Evolutionary conservation across 2,113 vertebrate genomes (phyloP), one percentile per base, ranked within the genome.

Genomic region (Cyprinodon tularosa): DNA sequence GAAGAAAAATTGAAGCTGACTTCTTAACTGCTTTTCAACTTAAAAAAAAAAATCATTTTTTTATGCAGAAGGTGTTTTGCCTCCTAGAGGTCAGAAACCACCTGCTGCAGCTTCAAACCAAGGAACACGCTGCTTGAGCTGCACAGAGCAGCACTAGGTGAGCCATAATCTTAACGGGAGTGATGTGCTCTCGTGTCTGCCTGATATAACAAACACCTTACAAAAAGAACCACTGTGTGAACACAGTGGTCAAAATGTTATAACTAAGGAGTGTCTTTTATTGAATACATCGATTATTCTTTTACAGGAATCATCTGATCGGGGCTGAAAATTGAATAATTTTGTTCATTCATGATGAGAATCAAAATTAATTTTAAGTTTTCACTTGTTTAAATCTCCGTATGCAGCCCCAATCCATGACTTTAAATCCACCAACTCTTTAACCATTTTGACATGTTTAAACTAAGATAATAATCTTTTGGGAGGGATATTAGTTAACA

Each of bases 51-150:
- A 62, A n/a, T n/a, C n/a, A n/a, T n/a, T 29, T 29, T 42, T 42
- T 1, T 9, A 9, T 42, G 9, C 9, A 42, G 5, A 42, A 42
- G 42, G 42, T 42, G 42, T 42, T 45, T 37, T 82, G 66, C 20
- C 60, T 0, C 42, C 42, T 63, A 39, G 1, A 66, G 37, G 62
- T 75, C 1, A 62, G 50, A 42, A 81, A 69, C 71, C 59, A 81
- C 70, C 83, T 84, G 74, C 86, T 86, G 82, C 84, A 85, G 81
- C 83, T 85, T 88, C 80, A 88, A 85, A 87, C 81, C 85, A 83
- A 91, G 85, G 80, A 81, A 93, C 53, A 80, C 89, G 91, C 90
- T 91, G 92, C 86, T 91, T 90, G 89, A 74, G 86, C 88, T 83
- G 78, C 84, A 91, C 37, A 50, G 17, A 77, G 86, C 82, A 71